Evolutionary conservation across 1,140 invertebrate species (phyloP).

Genomic region (Bombus confusus): DNA sequence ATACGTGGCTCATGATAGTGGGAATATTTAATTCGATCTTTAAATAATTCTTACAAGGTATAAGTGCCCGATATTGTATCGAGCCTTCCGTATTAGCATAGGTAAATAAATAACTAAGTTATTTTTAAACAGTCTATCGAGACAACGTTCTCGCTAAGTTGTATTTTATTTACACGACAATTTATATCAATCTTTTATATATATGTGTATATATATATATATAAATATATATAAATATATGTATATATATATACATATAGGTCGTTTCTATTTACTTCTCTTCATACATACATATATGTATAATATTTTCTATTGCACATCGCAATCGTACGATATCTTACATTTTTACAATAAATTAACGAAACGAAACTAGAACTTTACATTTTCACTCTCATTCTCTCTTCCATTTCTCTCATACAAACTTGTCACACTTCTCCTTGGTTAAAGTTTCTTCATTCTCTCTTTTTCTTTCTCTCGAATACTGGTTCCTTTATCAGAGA

Average conservation of each 20-base stretch:
- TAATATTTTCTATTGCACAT: constrained; percentile 78
- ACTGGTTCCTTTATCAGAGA: constrained; percentile 26
- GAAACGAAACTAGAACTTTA: constrained; percentile 56
- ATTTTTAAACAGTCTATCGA: constrained; percentile 82
- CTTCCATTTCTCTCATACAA: not conserved
- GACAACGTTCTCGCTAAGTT: constrained; percentile 74
- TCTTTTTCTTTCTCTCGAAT: not conserved
- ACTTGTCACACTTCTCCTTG: not conserved
- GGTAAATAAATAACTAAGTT: constrained; percentile 83
- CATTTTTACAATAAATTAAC: constrained; percentile 82
- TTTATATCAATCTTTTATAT: constrained; percentile 51
- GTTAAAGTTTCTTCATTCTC: not conserved
- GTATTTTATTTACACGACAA: constrained; percentile 78
- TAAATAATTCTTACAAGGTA: constrained; percentile 79
- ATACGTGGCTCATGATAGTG: constrained; percentile 69
- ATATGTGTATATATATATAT: constrained; percentile 47
- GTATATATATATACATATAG: constrained; percentile 67
- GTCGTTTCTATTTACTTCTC: constrained; percentile 61
- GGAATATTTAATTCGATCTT: constrained; percentile 81
- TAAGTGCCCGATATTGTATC: constrained; percentile 63
- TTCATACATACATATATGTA: constrained; percentile 62
- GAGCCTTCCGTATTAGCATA: constrained; percentile 63
- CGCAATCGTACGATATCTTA: constrained; percentile 78
- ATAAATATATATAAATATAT: not conserved
- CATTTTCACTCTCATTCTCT: not conserved